A percentile compares a stretch with the other conserved stretches of the same genome.
Evolutionary conservation across 2,113 vertebrate species (phyloP).

Genomic region (Rynchops niger): DNA sequence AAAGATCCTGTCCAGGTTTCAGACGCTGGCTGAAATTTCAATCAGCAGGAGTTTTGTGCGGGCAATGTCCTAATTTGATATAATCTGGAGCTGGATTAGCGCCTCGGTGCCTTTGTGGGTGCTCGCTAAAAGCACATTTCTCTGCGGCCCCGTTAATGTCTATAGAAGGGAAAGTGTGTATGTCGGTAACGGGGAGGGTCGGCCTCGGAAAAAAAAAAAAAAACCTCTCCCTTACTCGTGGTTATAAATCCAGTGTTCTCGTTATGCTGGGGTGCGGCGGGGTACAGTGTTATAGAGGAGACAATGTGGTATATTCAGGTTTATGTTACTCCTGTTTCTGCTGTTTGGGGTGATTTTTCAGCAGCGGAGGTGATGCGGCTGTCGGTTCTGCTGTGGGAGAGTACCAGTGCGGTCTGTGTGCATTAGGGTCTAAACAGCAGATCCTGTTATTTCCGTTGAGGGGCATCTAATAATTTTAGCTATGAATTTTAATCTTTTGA

Average conservation of each 20-base stretch:
- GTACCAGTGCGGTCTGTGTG: fast-evolving
- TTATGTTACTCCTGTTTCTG: neutral
- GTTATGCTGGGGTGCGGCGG: neutral
- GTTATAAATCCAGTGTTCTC: neutral
- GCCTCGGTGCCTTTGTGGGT: neutral
- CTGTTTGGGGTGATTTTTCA: neutral
- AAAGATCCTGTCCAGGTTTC: neutral
- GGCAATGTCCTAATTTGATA: neutral
- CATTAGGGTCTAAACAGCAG: neutral
- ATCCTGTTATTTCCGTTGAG: neutral
- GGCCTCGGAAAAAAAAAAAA: neutral
- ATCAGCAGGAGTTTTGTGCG: neutral
- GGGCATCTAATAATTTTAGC: neutral
- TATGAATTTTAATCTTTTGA: neutral
- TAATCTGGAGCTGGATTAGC: constrained; percentile 36
- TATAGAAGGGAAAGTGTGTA: neutral
- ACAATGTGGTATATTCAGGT: neutral
- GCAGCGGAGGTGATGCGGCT: neutral
- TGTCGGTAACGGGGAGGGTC: neutral
- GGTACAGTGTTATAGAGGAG: neutral
- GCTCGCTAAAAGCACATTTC: neutral
- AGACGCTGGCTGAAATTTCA: constrained; percentile 21
- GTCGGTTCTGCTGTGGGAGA: neutral
- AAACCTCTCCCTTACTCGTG: neutral
- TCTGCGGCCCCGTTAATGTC: neutral